A percentile compares a stretch with the other conserved stretches of the same genome.
Conservation (phyloP, 2,113 vertebrate genomes). For the Sphaerodactylus townsendi region DNA sequence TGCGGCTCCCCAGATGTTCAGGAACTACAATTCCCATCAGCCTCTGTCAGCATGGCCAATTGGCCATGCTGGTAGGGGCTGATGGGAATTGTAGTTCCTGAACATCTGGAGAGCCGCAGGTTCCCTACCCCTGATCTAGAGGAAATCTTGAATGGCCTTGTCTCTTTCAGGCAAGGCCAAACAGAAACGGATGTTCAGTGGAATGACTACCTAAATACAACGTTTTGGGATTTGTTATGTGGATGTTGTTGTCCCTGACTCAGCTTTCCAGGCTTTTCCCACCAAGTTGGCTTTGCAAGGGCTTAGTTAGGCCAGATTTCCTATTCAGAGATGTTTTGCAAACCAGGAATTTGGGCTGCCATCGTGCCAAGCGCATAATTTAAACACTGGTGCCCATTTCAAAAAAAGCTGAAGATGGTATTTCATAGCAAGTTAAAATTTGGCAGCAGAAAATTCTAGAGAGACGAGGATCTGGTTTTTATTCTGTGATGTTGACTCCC, state of each 20-base stretch:
- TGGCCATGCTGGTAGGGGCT: no score
- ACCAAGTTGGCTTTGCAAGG: slow-evolving; percentile 50
- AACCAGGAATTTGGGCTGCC: slow-evolving; percentile 39
- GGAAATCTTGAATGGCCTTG: slow-evolving; percentile 61
- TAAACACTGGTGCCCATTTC: slow-evolving; percentile 21
- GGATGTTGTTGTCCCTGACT: slow-evolving; percentile 38
- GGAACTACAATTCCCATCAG: no score
- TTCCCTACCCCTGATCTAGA: no score
- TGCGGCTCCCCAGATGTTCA: no score
- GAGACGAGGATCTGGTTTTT: slow-evolving; percentile 42
- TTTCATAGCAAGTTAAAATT: no score
- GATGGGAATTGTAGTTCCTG: no score
- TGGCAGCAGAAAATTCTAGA: no score
- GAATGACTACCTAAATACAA: slow-evolving; percentile 55
- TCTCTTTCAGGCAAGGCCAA: slow-evolving; percentile 59
- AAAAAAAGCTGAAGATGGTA: no score
- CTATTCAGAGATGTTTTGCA: background rate
- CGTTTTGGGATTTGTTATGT: slow-evolving; percentile 46
- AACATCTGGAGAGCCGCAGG: no score
- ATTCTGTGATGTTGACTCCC: slow-evolving; percentile 44
- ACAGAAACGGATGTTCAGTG: slow-evolving; percentile 49
- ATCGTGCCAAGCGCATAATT: slow-evolving; percentile 17
- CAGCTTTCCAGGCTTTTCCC: background rate
- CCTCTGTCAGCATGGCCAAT: no score
- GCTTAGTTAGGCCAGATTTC: slow-evolving; percentile 47